Base-by-base conservation (phyloP, 2,888 invertebrate genomes). In the Cremastinae sp. region DNA sequence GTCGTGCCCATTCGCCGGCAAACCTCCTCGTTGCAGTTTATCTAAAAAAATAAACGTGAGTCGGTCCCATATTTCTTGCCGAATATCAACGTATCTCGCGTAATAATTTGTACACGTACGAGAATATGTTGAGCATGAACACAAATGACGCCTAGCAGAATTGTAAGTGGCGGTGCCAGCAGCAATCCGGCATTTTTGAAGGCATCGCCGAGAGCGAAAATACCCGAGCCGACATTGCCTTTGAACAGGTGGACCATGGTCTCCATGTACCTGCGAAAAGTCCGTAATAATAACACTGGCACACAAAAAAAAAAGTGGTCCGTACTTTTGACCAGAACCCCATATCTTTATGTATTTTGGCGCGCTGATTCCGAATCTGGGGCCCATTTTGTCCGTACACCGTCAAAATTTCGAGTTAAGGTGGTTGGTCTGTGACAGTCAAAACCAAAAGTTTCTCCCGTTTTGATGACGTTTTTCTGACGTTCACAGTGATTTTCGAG, bases 191-290 rank as follows among this genome's bases (percentile, higher is more conserved):
- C 96, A 89, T 98, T 96, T 88, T 94, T 95, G 88, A 98, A 96
- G 0, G 97, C 98, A 87, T 96, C 95, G 5, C 98, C 98, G 94
- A 99, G 96, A 0, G 98, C 98, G 85, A 98, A 94, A 80, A 98
- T 93, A 0, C 98, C 99, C 0, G 98, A 97, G 34, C 99, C 98
- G 74, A 99, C 94, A 91, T 98, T 98, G 10, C 98, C 98, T 88
- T 98, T 97, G 87, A 98, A 94, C 74, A 98, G 91, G 90, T 98
- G 98, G 91, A 97, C 95, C 89, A 98, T 91, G 0, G 97, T 96
- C 89, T 97, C 96, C 82, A 93, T 84, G 88, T 96, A 97, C 79
- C 97, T 97, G 89, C 64, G 51, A 61, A 51, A 61, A 18, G 14
- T 41, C 5, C 12, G 10, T 12, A n/a, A 16, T 18, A 8, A 41